A percentile compares a stretch with the other conserved stretches of the same genome.
These are phyloP conservation scores for Molossus molossus DNA, from an alignment of 2,797 vertebrate species.

Conservation along the genomic window DNA sequence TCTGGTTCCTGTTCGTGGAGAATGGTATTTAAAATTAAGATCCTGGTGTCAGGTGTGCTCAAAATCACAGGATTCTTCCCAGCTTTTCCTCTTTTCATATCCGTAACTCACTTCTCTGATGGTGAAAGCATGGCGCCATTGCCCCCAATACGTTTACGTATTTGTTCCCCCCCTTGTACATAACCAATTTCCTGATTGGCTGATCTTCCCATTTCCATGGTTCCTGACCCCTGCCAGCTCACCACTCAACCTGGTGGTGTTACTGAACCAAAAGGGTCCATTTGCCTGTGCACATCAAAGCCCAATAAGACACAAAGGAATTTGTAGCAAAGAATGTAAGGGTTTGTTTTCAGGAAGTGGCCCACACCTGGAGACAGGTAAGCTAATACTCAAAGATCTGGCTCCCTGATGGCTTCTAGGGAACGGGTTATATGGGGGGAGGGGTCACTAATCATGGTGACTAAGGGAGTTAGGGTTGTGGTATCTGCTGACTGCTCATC, in stretches of 20 bases:
- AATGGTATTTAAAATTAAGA: slow-evolving; percentile 49
- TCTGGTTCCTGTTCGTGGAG: slow-evolving; percentile 8
- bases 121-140: background rate
- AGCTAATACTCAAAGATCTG: background rate
- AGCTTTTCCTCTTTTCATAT: background rate
- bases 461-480: background rate
- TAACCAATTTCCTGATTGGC: background rate
- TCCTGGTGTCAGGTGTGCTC: background rate
- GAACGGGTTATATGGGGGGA: background rate
- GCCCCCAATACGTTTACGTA: background rate
- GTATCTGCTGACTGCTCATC: background rate
- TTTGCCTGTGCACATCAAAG: background rate
- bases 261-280: background rate
- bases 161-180: background rate
- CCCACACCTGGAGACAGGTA: background rate
- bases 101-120: background rate
- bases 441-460: background rate
- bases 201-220: background rate
- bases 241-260: background rate
- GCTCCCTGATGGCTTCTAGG: background rate
- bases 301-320: background rate
- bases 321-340: background rate
- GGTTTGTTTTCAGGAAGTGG: background rate
- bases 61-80: background rate
- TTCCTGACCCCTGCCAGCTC: background rate